A percentile compares a stretch with the other conserved stretches of the same genome.
Conservation (phyloP, 2,113 vertebrate species). For the Eidolon helvum region DNA sequence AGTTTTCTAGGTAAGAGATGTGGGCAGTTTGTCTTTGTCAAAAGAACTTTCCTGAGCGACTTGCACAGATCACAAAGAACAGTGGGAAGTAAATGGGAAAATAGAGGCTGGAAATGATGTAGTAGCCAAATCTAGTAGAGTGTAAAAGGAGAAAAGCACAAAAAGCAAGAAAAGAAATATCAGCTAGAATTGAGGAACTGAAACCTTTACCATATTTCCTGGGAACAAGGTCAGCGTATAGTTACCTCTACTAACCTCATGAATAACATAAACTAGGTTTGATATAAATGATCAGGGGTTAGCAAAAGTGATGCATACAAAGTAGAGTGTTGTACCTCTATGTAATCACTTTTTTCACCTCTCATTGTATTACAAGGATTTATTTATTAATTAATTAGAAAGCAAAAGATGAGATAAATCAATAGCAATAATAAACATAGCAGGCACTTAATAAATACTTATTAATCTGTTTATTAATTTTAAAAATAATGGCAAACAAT, state of each 20-base stretch:
- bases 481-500: not conserved
- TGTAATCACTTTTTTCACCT: not conserved
- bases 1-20: not conserved
- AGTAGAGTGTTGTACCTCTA: not conserved
- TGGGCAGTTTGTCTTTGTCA: conserved; percentile 32
- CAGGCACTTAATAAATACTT: not conserved
- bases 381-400: not conserved
- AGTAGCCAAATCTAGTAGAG: not conserved
- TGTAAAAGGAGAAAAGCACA: not conserved
- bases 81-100: not conserved
- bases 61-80: not conserved
- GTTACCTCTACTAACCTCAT: not conserved
- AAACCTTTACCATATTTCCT: not conserved
- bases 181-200: not conserved
- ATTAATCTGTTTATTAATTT: not conserved
- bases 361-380: not conserved
- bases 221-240: not conserved
- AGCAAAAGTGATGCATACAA: not conserved
- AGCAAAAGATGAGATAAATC: not conserved
- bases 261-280: not conserved
- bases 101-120: not conserved
- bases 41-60: not conserved
- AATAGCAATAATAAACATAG: not conserved
- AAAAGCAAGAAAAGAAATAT: not conserved
- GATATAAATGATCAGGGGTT: not conserved